Base-by-base conservation (phyloP, 2,888 invertebrate genomes). In the Crocallis elinguaria region DNA sequence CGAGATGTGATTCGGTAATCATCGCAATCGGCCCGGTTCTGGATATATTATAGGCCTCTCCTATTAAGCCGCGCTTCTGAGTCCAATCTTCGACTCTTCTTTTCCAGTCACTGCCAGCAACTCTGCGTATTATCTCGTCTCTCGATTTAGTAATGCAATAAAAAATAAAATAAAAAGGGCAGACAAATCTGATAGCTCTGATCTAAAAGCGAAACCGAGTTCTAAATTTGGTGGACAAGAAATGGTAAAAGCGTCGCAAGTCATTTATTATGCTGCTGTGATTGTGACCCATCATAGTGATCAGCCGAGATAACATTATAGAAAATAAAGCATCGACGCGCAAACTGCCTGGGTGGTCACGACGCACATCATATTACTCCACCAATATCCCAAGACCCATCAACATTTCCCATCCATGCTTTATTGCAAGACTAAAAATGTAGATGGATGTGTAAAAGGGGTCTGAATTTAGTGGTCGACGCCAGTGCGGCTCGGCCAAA, bases 341-440 rank as follows among this genome's bases (percentile, higher is more conserved):
- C 72, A 67, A 72, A 73, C 81, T 58, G 60, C 77, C 59, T 88
- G 89, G 89, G 89, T 89, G 89, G 89, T 79, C 89, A 64, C 56
- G 63, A 66, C 66, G 67, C 68, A 75, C 76, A 77, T 72, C 65
- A 67, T 66, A 68, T 67, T 73, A 60, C 61, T 56, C 50, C 71
- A 71, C 84, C 83, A 82, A 69, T 67, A 70, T 71, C 64, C 62
- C 49, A 55, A 75, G 86, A 81, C 37, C 57, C 46, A 38, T 58
- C 46, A 36, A 29, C 7, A 21, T 33, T 39, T 33, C 11, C 38
- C 29, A 54, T 48, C 14, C 14, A 38, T 30, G 27, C 41, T 30
- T 33, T 48, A 32, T 27, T 6, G 9, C 7, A 27, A 32, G 11
- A 48, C 7, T 38, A 19, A 38, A 33, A 42, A 30, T 16, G 27